Evolutionary conservation across 2,113 vertebrate genomes (phyloP).

Genomic region (Artemisiospiza belli): DNA sequence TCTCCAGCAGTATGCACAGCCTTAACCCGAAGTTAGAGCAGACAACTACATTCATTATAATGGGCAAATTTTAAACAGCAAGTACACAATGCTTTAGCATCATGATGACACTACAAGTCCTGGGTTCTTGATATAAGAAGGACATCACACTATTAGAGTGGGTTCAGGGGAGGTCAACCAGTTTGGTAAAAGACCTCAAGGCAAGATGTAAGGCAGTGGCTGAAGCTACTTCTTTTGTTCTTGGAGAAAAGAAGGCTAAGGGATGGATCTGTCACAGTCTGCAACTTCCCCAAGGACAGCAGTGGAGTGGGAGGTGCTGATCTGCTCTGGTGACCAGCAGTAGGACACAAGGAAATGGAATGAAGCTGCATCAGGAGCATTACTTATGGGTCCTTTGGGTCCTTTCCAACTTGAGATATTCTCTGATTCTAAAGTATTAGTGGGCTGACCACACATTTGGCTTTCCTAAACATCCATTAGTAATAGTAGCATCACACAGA

Average conservation of each 20-base stretch:
- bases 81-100: not conserved
- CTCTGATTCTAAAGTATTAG: not conserved
- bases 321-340: rapidly evolving
- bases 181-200: not conserved
- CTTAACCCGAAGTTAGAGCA: not conserved
- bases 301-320: rapidly evolving
- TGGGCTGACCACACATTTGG: not conserved
- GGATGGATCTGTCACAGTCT: rapidly evolving
- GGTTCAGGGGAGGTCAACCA: not conserved
- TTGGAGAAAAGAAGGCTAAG: not conserved
- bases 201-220: rapidly evolving
- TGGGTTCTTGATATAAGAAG: not conserved
- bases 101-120: not conserved
- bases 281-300: not conserved
- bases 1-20: constrained; percentile 35
- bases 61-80: not conserved
- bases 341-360: not conserved
- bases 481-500: not conserved
- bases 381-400: not conserved
- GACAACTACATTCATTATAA: not conserved
- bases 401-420: not conserved
- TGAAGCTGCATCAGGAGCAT: not conserved
- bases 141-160: not conserved
- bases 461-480: not conserved
- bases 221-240: not conserved